Evolutionary conservation across 1,140 invertebrate species (phyloP).

Genomic region (Papilio aristodemus): DNA sequence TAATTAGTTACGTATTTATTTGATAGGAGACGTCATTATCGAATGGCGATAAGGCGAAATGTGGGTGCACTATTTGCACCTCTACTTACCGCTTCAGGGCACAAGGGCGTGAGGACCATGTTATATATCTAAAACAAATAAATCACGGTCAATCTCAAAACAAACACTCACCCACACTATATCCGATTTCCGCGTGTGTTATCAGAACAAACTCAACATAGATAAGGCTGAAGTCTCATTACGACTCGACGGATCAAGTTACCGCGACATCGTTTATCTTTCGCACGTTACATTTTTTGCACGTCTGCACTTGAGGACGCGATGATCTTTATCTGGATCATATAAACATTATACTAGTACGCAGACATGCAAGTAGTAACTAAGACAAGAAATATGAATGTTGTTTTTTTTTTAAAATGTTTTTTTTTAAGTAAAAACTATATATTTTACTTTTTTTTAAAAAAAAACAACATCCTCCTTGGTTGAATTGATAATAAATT

Average conservation of each 20-base stretch:
- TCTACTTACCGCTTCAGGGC: too few relatives aligned
- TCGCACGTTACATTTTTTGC: constrained; percentile 2
- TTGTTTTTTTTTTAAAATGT: too few relatives aligned
- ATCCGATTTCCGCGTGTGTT: constrained; percentile 5
- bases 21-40: too few relatives aligned
- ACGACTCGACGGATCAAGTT: neutral
- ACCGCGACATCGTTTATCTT: constrained; percentile 13
- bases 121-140: neutral
- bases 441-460: too few relatives aligned
- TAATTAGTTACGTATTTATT: too few relatives aligned
- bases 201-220: constrained; percentile 1
- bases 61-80: too few relatives aligned
- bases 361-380: neutral
- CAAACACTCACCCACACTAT: neutral
- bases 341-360: neutral
- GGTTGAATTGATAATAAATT: too few relatives aligned
- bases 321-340: neutral
- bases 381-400: neutral
- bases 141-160: constrained; percentile 5
- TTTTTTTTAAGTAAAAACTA: too few relatives aligned
- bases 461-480: too few relatives aligned
- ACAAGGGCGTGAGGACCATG: too few relatives aligned
- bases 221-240: neutral
- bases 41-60: too few relatives aligned
- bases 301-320: neutral